These are phyloP conservation scores for Dryocosmus kuriphilus DNA, from an alignment of 2,888 invertebrate genomes.

Conservation along the genomic window DNA sequence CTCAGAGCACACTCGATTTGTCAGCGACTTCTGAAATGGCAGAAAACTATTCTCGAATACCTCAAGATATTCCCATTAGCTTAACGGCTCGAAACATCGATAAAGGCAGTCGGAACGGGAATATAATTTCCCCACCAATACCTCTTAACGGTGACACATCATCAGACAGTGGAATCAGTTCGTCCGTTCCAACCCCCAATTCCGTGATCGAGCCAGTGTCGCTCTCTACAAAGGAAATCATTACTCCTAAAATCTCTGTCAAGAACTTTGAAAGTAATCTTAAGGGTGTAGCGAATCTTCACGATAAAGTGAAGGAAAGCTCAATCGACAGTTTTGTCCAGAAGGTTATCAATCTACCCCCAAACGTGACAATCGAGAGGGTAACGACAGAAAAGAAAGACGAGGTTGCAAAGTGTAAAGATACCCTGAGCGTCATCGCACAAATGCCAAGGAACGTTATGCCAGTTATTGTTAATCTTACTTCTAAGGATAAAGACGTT, in stretches of 20 bases:
- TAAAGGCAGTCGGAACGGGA: constrained; percentile 73
- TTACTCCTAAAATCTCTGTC: constrained; percentile 72
- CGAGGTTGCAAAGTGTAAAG: constrained; percentile 64
- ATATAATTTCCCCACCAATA: constrained; percentile 74
- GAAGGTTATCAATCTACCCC: constrained; percentile 72
- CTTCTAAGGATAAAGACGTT: constrained; percentile 71
- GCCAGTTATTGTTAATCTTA: constrained; percentile 73
- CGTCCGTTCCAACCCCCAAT: constrained; percentile 73
- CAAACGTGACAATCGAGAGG: constrained; percentile 74
- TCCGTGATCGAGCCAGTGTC: constrained; percentile 72
- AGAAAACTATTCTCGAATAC: constrained; percentile 72
- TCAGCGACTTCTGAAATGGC: constrained; percentile 73
- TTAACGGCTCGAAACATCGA: constrained; percentile 73
- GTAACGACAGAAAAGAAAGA: constrained; percentile 70
- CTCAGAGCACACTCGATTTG: constrained; percentile 71
- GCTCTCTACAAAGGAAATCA: constrained; percentile 70
- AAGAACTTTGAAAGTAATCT: constrained; percentile 74
- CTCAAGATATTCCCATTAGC: constrained; percentile 75
- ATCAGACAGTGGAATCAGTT: constrained; percentile 75
- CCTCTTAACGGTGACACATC: constrained; percentile 75
- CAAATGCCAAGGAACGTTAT: constrained; percentile 70
- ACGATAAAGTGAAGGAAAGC: constrained; percentile 71
- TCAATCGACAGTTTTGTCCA: constrained; percentile 69
- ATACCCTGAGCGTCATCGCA: constrained; percentile 70
- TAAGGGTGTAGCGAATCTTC: constrained; percentile 72